Base-by-base conservation (phyloP, 2,113 vertebrate genomes). In the Corapipo altera region DNA sequence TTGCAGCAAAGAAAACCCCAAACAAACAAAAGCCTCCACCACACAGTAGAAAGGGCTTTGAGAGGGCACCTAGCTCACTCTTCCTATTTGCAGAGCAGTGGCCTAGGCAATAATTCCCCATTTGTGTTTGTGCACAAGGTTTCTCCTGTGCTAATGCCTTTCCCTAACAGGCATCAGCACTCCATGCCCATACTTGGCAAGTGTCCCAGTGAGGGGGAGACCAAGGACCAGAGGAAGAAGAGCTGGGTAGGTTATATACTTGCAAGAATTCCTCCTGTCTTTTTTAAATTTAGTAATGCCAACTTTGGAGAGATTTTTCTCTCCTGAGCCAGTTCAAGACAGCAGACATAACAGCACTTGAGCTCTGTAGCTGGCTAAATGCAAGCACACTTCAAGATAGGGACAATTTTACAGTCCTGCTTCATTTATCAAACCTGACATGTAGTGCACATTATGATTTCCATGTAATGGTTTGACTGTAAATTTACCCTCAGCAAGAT, bases 401-500 rank as follows among this genome's bases (percentile, higher is more conserved):
- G 33, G 71, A 67, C 51, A 95, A 89, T 91, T 95, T 91, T 96
- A 85, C 67, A 93, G 57, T 90, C 78, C 82, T 91, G 46, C 59
- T 93, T 82, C 93, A 83, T 95, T 93, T 95, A 88, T 96, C 95
- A 95, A 93, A 94, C 65, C 67, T 89, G 92, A 93, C 46, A 0
- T 79, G 89, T 82, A 66, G 54, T 79, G 55, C 88, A 83, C 90
- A 80, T 90, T 88, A 91, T 88, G 82, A 91, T 90, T 91, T 93
- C 71, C 88, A n/a, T 73, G 85, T 73, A 94, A 93, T 70, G 59
- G 85, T 74, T 95, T 93, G 92, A 62, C 90, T 96, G 82, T 93
- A 94, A 96, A 96, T 96, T 94, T 93, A 88, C 88, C 76, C 89
- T 86, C 85, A 85, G 93, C 81, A 84, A 93, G 88, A 94, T 88